Conservation (phyloP, 2,888 invertebrate genomes). For the Agapostemon virescens region DNA sequence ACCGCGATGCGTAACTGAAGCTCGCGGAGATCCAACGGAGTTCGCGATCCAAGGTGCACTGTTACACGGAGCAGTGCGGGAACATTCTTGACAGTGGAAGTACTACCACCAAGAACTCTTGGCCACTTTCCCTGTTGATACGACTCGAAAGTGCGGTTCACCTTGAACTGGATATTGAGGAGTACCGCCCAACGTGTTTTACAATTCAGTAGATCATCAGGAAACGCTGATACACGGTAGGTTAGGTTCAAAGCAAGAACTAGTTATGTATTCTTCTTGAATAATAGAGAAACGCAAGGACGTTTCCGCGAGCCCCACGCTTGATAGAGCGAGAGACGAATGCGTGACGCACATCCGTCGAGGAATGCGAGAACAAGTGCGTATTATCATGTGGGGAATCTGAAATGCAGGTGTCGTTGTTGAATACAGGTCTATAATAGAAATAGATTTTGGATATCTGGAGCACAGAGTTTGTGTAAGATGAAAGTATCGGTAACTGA, state of each 20-base stretch:
- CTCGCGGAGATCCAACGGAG: slow-evolving; percentile 46
- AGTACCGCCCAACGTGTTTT: slow-evolving; percentile 39
- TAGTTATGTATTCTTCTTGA: neutral
- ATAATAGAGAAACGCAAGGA: slow-evolving; percentile 21
- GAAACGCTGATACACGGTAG: slow-evolving; percentile 26
- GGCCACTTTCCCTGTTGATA: slow-evolving; percentile 66
- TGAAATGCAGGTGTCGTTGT: neutral
- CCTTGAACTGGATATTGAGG: slow-evolving; percentile 70
- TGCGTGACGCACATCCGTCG: neutral
- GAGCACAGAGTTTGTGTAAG: no score
- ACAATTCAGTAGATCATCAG: slow-evolving; percentile 59
- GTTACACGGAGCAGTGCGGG: slow-evolving; percentile 55
- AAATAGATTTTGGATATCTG: neutral
- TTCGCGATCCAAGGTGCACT: slow-evolving; percentile 67
- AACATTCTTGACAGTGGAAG: slow-evolving; percentile 63
- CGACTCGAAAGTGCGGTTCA: slow-evolving; percentile 68
- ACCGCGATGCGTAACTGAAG: neutral
- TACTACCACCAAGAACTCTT: slow-evolving; percentile 27
- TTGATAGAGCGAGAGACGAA: neutral
- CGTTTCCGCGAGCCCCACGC: neutral
- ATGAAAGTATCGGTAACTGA: no score
- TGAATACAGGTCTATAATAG: neutral
- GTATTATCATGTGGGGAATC: no score
- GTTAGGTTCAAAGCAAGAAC: neutral
- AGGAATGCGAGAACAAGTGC: neutral